phyloP scores from a whole-genome alignment of 2,113 vertebrate species.

The Deroptyus accipitrinus region DNA sequence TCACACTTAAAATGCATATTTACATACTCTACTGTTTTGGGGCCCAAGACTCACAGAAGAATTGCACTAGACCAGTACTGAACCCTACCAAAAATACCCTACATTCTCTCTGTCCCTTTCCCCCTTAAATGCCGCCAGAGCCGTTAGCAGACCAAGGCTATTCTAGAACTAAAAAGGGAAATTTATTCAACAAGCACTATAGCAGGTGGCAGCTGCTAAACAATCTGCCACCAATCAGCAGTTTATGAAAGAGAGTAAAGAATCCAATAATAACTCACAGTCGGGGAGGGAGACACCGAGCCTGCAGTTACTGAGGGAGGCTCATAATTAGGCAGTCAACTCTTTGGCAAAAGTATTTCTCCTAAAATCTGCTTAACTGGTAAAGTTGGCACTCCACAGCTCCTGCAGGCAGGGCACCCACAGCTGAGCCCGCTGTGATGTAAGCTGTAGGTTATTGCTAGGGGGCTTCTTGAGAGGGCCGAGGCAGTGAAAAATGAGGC shows the following conservation, averaged over 20 bases:
- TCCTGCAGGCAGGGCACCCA: neutral
- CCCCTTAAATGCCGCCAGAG: conserved; percentile 11
- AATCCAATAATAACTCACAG: conserved; percentile 68
- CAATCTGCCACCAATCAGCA: conserved; percentile 73
- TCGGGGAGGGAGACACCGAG: conserved; percentile 48
- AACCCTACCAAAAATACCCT: neutral
- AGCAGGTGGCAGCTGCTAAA: conserved; percentile 72
- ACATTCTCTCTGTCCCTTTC: neutral
- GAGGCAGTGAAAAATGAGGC: neutral
- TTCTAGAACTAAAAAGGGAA: conserved; percentile 59
- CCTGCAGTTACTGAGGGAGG: conserved; percentile 24
- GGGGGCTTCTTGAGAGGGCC: neutral
- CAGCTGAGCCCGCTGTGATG: neutral
- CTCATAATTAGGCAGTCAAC: conserved; percentile 20
- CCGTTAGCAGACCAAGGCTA: conserved; percentile 38
- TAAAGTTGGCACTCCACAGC: neutral
- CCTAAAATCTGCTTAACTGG: conserved; percentile 20
- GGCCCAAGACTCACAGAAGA: neutral
- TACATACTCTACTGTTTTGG: neutral
- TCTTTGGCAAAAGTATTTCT: conserved; percentile 40
- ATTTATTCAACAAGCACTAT: conserved; percentile 66
- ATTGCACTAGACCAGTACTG: neutral
- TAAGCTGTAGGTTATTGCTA: neutral
- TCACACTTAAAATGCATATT: neutral
- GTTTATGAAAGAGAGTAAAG: conserved; percentile 69